Conservation (phyloP, 2,113 vertebrate genomes). For the Oreocharis arfaki region DNA sequence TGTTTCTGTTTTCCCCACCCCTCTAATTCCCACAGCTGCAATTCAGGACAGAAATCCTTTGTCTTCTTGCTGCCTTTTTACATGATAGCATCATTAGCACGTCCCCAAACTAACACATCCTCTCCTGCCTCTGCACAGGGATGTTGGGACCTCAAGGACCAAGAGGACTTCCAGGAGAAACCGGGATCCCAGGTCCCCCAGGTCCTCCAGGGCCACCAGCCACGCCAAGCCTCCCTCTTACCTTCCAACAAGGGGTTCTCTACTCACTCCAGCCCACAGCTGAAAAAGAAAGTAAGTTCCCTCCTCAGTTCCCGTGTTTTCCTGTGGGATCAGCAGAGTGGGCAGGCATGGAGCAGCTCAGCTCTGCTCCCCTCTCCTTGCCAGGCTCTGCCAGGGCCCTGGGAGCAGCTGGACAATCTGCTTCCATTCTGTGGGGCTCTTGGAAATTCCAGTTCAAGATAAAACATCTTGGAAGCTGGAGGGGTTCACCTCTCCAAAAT, state of each 20-base stretch:
- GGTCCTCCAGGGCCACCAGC: conserved; percentile 83
- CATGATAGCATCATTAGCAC: background rate
- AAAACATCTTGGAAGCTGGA: background rate
- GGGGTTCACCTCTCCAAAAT: background rate
- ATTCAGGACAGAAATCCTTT: background rate
- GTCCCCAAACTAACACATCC: background rate
- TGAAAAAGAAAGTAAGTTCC: conserved; percentile 76
- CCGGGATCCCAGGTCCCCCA: conserved; percentile 77
- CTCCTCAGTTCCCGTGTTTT: background rate
- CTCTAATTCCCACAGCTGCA: background rate
- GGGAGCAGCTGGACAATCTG: background rate
- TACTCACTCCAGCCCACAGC: conserved; percentile 77
- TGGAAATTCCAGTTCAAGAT: background rate
- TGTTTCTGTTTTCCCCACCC: background rate
- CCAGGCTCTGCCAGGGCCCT: background rate
- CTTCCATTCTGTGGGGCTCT: background rate
- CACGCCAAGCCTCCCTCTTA: conserved; percentile 53
- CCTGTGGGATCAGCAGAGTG: background rate
- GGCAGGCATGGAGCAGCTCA: background rate
- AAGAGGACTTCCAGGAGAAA: conserved; percentile 81
- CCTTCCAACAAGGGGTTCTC: conserved; percentile 77
- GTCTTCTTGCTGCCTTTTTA: background rate
- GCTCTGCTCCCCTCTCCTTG: background rate
- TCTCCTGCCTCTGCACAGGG: conserved; percentile 62
- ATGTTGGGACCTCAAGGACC: conserved; percentile 75